Percentiles rank a stretch among this genome's conserved stretches.
Conservation (phyloP, 1,140 invertebrate genomes). For the Trichogramma pretiosum region DNA sequence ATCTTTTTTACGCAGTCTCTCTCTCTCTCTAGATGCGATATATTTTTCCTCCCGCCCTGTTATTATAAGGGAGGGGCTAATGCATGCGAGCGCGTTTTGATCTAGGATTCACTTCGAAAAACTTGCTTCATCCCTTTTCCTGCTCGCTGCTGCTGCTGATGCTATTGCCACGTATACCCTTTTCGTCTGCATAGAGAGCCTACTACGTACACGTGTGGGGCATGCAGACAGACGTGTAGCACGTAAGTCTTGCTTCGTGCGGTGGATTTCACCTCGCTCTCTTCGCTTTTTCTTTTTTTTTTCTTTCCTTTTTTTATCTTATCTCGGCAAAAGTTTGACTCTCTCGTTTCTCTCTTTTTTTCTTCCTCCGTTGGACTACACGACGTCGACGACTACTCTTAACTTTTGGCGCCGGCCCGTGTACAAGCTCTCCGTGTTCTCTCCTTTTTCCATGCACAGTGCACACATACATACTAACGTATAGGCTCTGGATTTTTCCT, state of each 20-base stretch:
- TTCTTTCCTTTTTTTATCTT: not conserved
- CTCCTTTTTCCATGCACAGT: no score
- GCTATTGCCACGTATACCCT: no score
- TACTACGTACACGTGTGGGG: no score
- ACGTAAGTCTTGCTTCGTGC: conserved; percentile 4
- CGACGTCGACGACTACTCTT: no score
- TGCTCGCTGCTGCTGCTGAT: no score
- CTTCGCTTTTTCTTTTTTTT: not conserved
- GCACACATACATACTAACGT: no score
- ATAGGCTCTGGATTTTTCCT: no score
- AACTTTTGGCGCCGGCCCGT: conserved; percentile 2
- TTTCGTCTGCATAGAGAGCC: no score
- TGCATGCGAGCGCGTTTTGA: conserved; percentile 17
- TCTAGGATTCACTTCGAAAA: conserved; percentile 22
- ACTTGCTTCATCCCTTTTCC: conserved; percentile 7
- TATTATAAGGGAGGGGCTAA: no score
- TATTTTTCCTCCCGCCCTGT: no score
- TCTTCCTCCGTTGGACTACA: not conserved
- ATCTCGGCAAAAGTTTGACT: not conserved
- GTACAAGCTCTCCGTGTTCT: no score
- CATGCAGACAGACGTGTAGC: no score
- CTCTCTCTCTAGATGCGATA: conserved; percentile 22
- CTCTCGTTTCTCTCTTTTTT: not conserved
- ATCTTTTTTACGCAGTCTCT: conserved; percentile 17
- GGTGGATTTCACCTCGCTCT: not conserved